These are phyloP conservation scores for Aphidoletes aphidimyza DNA, from an alignment of 2,888 invertebrate species.

Conservation along the genomic window DNA sequence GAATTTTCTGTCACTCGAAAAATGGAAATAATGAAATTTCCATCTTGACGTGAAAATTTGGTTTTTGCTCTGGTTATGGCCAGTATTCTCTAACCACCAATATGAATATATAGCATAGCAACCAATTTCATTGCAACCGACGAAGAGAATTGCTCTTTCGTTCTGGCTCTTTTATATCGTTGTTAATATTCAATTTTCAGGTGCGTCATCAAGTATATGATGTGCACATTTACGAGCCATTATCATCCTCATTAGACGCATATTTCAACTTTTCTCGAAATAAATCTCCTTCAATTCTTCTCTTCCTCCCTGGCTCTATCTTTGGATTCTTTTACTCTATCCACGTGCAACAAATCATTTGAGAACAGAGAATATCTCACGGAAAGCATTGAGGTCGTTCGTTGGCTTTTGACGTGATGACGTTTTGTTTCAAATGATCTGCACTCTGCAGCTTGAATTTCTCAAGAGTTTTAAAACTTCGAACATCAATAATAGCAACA, in stretches of 20 bases:
- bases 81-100: not conserved
- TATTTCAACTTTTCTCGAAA: not conserved
- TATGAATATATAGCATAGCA: not conserved
- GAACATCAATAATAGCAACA: not conserved
- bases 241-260: constrained; percentile 39
- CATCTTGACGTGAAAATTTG: constrained; percentile 23
- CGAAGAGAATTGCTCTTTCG: too few species aligned
- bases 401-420: not conserved
- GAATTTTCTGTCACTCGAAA: not conserved
- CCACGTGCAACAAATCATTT: too few species aligned
- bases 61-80: not conserved
- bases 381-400: not conserved
- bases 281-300: not conserved
- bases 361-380: not conserved
- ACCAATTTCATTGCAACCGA: not conserved
- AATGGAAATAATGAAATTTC: constrained; percentile 42
- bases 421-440: not conserved
- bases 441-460: not conserved
- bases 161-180: not conserved
- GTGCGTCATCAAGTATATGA: constrained; percentile 10
- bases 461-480: not conserved
- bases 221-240: constrained; percentile 1
- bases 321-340: too few species aligned
- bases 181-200: constrained; percentile 27
- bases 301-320: not conserved